A percentile compares a stretch with the other conserved stretches of the same genome.
phyloP scores from a whole-genome alignment of 2,797 vertebrate species.

The Peromyscus eremicus region DNA sequence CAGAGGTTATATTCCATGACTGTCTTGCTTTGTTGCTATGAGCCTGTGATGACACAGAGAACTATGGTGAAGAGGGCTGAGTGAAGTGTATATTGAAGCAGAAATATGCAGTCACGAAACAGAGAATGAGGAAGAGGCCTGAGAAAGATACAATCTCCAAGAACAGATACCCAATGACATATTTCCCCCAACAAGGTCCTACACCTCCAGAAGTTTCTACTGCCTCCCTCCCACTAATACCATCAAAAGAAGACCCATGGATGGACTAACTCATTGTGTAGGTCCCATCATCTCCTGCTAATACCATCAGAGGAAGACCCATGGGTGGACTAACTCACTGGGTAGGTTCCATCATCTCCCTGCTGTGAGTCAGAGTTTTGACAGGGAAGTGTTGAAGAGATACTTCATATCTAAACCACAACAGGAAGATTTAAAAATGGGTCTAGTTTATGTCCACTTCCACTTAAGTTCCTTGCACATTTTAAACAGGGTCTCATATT shows the following conservation, averaged over 20 bases:
- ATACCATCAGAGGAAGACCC: no score
- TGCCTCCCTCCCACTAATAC: neutral
- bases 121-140: neutral
- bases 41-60: neutral
- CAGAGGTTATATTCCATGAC: neutral
- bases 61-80: neutral
- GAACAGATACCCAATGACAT: neutral
- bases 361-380: neutral
- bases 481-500: conserved; percentile 11
- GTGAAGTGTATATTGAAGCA: neutral
- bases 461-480: neutral
- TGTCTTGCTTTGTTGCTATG: neutral
- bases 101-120: neutral
- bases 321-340: no score
- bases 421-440: neutral
- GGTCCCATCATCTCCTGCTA: no score
- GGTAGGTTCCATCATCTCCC: neutral
- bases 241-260: neutral
- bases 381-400: neutral
- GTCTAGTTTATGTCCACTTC: conserved; percentile 12
- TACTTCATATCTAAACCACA: neutral
- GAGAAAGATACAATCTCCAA: neutral
- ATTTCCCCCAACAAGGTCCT: neutral
- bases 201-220: neutral
- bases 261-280: no score